phyloP scores from a whole-genome alignment of 2,888 invertebrate species.

The Cryptosula pallasiana region DNA sequence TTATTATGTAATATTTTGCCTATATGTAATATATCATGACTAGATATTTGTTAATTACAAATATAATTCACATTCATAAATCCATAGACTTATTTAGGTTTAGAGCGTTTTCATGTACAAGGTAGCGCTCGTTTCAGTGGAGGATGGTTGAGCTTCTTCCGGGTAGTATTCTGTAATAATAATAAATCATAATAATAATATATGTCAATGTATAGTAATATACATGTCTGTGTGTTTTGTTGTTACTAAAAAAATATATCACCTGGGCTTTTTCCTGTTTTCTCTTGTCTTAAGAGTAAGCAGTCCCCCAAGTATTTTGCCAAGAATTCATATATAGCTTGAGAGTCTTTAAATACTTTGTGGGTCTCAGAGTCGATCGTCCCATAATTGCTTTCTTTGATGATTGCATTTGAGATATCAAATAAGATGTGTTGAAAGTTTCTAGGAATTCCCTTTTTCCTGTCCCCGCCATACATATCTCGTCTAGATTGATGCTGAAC shows the following conservation, averaged over 20 bases:
- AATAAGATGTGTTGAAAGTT: constrained; percentile 5
- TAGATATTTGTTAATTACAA: too few species aligned
- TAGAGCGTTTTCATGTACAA: constrained; percentile 4
- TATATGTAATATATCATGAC: too few species aligned
- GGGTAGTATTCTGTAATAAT: not conserved
- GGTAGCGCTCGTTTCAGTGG: not conserved
- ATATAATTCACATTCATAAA: too few species aligned
- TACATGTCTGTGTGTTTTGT: too few species aligned
- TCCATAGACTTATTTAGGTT: not conserved
- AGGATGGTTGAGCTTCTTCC: not conserved
- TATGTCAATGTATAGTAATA: too few species aligned
- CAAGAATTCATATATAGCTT: not conserved
- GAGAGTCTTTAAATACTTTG: not conserved
- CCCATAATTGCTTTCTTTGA: constrained; percentile 13
- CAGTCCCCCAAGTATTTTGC: not conserved
- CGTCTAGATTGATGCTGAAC: constrained; percentile 13
- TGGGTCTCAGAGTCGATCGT: not conserved
- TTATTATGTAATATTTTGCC: too few species aligned
- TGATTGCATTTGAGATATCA: constrained; percentile 19
- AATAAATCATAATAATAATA: too few species aligned
- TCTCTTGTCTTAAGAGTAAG: not conserved
- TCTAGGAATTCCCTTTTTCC: not conserved
- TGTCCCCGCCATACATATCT: constrained; percentile 11
- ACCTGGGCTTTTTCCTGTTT: not conserved
- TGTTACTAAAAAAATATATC: too few species aligned